These are phyloP conservation scores for Onchidella celtica DNA, from an alignment of 2,888 invertebrate genomes.

Conservation along the genomic window DNA sequence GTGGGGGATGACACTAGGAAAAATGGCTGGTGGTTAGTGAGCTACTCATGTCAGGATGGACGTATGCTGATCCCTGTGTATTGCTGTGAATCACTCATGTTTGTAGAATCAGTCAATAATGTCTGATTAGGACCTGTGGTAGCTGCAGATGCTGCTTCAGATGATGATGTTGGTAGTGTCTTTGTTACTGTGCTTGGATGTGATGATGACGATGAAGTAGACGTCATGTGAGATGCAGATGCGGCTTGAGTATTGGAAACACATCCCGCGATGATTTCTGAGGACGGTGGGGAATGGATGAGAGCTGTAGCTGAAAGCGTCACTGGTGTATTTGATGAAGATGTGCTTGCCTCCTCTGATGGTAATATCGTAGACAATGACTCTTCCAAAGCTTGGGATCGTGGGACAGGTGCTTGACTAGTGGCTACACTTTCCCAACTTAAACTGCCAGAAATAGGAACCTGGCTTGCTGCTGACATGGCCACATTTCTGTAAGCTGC, in stretches of 20 bases:
- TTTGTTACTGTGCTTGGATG: not conserved
- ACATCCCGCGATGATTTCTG: too few species aligned
- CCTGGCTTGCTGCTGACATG: too few species aligned
- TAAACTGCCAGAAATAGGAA: not conserved
- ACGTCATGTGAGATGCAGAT: too few species aligned
- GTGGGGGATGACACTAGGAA: too few species aligned
- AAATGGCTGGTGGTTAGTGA: too few species aligned
- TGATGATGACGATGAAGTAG: not conserved
- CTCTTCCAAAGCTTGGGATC: not conserved
- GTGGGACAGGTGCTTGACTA: not conserved
- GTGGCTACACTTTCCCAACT: conserved; percentile 26
- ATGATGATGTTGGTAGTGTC: not conserved
- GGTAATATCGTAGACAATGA: not conserved
- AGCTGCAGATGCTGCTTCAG: not conserved
- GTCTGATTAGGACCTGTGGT: too few species aligned
- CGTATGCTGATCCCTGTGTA: too few species aligned
- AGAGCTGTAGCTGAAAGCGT: not conserved
- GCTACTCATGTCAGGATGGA: too few species aligned
- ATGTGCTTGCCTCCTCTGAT: not conserved
- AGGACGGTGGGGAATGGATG: not conserved
- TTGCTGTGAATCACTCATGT: too few species aligned
- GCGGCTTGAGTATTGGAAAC: too few species aligned
- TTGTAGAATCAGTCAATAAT: too few species aligned
- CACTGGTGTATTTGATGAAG: not conserved
- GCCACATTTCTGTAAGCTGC: conserved; percentile 16